phyloP scores from a whole-genome alignment of 2,113 vertebrate genomes.

The Poeciliopsis turrubarensis region DNA sequence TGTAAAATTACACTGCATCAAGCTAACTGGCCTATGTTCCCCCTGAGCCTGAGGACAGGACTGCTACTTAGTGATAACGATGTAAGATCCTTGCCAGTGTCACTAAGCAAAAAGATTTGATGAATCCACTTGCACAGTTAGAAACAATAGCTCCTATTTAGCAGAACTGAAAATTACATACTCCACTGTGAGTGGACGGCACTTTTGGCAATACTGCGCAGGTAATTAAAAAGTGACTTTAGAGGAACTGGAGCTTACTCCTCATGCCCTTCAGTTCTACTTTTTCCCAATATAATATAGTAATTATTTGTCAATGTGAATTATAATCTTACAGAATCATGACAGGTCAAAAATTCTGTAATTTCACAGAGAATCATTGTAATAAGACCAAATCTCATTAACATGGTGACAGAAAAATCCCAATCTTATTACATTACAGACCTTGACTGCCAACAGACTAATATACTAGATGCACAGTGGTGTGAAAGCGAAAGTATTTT shows the following conservation, averaged over 20 bases:
- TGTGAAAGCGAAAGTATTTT: too few relatives aligned
- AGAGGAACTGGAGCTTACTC: neutral
- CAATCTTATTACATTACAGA: too few relatives aligned
- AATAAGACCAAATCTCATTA: too few relatives aligned
- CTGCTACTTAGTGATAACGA: constrained; percentile 26
- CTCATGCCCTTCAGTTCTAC: neutral
- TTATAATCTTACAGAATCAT: too few relatives aligned
- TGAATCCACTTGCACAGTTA: constrained; percentile 11
- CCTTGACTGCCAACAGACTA: too few relatives aligned
- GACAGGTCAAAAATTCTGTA: too few relatives aligned
- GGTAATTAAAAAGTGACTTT: neutral
- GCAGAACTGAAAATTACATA: neutral
- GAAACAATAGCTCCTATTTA: neutral
- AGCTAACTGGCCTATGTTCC: constrained; percentile 22
- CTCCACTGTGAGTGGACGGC: neutral
- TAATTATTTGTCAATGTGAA: too few relatives aligned
- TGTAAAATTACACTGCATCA: constrained; percentile 36
- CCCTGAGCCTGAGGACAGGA: constrained; percentile 23
- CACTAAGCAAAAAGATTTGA: constrained; percentile 21
- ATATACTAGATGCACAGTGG: too few relatives aligned
- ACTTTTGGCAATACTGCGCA: neutral
- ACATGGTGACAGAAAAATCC: too few relatives aligned
- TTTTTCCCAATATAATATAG: too few relatives aligned
- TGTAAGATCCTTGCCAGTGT: constrained; percentile 14
- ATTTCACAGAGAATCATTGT: too few relatives aligned